Conservation (phyloP, 2,113 vertebrate genomes). For the Datnioides undecimradiatus region DNA sequence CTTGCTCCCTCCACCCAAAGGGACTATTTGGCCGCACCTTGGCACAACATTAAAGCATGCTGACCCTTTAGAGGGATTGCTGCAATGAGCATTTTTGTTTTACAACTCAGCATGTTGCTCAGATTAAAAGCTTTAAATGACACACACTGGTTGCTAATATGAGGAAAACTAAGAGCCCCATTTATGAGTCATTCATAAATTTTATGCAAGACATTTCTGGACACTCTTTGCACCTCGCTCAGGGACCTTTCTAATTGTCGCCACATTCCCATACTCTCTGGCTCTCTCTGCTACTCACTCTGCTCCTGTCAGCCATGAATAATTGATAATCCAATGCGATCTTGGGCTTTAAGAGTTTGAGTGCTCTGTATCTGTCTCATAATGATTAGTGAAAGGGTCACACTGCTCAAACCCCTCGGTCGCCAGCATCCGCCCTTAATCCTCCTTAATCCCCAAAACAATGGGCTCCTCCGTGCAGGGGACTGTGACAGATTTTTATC, state of each 20-base stretch:
- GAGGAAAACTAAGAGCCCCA: constrained; percentile 18
- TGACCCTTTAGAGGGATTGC: constrained; percentile 10
- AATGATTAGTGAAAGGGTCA: constrained; percentile 81
- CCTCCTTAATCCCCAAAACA: constrained; percentile 82
- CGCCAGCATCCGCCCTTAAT: constrained; percentile 76
- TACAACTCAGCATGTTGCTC: constrained; percentile 34
- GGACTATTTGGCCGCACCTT: not conserved
- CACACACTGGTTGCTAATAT: constrained; percentile 21
- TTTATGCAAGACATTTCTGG: constrained; percentile 12
- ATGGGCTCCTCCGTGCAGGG: constrained; percentile 73
- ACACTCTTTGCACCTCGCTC: not conserved
- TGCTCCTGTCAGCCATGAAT: constrained; percentile 66
- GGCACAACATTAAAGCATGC: not conserved
- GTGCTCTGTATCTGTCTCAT: constrained; percentile 73
- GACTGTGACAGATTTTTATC: constrained; percentile 82
- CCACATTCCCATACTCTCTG: constrained; percentile 19
- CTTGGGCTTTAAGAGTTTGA: constrained; percentile 65
- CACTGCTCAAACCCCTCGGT: constrained; percentile 70
- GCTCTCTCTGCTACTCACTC: constrained; percentile 21
- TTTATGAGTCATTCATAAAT: constrained; percentile 45
- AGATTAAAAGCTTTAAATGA: constrained; percentile 57
- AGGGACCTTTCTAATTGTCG: constrained; percentile 9
- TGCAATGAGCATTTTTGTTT: constrained; percentile 25
- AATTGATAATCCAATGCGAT: constrained; percentile 77
- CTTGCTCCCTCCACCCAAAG: not conserved